A percentile compares a stretch with the other conserved stretches of the same genome.
Conservation (phyloP, 2,797 vertebrate species). For the Tapirus indicus region DNA sequence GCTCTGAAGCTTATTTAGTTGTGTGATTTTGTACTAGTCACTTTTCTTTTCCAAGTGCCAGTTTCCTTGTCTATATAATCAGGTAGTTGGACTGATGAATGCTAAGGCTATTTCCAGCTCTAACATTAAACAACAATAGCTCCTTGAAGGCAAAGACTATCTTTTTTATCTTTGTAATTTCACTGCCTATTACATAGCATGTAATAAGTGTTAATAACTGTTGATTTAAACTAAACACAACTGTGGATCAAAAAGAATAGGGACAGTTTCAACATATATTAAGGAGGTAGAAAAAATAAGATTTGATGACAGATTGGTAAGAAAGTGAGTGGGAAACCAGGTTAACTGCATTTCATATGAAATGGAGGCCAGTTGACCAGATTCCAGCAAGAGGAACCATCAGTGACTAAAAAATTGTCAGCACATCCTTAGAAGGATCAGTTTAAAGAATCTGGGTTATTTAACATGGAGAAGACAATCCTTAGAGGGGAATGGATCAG, state of each 20-base stretch:
- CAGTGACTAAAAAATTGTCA: background rate
- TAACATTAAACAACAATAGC: background rate
- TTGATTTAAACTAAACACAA: background rate
- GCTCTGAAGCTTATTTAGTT: background rate
- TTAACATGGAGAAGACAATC: constrained; percentile 12
- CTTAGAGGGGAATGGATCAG: background rate
- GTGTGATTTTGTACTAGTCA: background rate
- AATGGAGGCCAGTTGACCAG: background rate
- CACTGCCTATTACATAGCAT: background rate
- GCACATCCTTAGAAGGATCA: background rate
- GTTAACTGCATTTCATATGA: background rate
- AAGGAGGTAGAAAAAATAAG: background rate
- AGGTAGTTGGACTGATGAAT: background rate
- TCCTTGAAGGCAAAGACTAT: background rate
- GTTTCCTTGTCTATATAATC: background rate
- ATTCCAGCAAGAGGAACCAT: background rate
- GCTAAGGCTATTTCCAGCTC: background rate
- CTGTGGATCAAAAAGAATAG: background rate
- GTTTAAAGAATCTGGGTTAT: background rate
- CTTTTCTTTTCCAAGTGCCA: background rate
- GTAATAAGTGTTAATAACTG: background rate
- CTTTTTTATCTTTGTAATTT: background rate
- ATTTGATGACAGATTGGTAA: background rate
- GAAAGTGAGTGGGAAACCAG: background rate
- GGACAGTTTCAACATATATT: background rate